Evolutionary conservation across 2,888 invertebrate genomes (phyloP).

Genomic region (Cataglyphis cursor): DNA sequence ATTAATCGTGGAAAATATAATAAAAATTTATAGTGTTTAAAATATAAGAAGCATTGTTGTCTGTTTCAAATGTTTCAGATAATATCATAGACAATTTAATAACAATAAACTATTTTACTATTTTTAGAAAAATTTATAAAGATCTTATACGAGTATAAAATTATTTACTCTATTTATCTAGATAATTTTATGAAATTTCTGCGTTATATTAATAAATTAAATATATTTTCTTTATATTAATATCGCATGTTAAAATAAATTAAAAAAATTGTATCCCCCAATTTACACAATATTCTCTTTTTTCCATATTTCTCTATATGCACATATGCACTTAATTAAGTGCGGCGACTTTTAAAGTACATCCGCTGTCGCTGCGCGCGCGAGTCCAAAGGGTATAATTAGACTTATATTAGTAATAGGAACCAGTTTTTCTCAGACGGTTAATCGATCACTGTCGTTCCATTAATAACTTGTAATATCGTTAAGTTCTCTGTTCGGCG

Average conservation of each 20-base stretch:
- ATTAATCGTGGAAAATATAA: neutral
- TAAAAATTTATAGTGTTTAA: neutral
- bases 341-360: conserved; percentile 39
- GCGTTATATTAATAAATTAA: neutral
- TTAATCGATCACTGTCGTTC: conserved; percentile 66
- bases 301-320: conserved; percentile 11
- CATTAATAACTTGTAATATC: conserved; percentile 61
- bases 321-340: conserved; percentile 23
- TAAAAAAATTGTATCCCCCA: neutral
- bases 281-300: neutral
- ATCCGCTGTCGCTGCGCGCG: conserved; percentile 19
- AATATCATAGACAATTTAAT: neutral
- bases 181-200: neutral
- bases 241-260: neutral
- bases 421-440: conserved; percentile 46
- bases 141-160: neutral
- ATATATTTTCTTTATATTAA: neutral
- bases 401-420: conserved; percentile 55
- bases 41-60: neutral
- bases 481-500: conserved; percentile 47
- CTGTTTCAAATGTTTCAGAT: neutral
- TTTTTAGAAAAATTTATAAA: neutral
- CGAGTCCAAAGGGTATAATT: conserved; percentile 53
- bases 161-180: neutral
- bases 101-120: neutral